Evolutionary conservation across 64 coral and sea anemone species (phyloP).

Genomic region (Stichodactyla mertensii): DNA sequence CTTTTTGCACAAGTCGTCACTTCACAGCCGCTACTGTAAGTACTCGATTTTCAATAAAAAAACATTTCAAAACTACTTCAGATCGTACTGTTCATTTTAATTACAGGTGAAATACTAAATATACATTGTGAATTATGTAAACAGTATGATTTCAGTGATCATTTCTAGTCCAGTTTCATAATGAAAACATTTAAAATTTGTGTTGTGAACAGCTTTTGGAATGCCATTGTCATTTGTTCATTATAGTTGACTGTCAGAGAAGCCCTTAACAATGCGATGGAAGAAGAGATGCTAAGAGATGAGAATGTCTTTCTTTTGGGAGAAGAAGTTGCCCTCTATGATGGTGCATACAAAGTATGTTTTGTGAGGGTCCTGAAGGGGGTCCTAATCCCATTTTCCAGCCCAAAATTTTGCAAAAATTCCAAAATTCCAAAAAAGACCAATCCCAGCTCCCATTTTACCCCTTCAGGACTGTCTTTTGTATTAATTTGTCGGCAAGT

Average conservation of each 20-base stretch:
- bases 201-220: no score
- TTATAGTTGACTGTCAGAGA: conserved; percentile 70
- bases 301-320: conserved; percentile 83
- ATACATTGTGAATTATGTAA: no score
- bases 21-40: conserved; percentile 2
- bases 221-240: background rate
- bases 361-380: no score
- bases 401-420: no score
- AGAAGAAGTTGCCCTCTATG: conserved; percentile 94
- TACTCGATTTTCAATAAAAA: background rate
- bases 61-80: background rate
- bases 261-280: conserved; percentile 83
- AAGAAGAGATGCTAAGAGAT: conserved; percentile 88
- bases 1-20: background rate
- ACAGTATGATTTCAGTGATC: no score
- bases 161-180: no score
- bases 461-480: no score
- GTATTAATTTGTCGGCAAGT: background rate
- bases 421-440: no score
- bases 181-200: no score
- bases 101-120: no score
- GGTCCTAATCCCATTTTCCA: no score
- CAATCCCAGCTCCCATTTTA: no score
- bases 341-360: conserved; percentile 93
- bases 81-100: background rate